Percentiles rank a stretch among this genome's conserved stretches.
phyloP scores from a whole-genome alignment of 2,113 vertebrate species.

The Anolis carolinensis region DNA sequence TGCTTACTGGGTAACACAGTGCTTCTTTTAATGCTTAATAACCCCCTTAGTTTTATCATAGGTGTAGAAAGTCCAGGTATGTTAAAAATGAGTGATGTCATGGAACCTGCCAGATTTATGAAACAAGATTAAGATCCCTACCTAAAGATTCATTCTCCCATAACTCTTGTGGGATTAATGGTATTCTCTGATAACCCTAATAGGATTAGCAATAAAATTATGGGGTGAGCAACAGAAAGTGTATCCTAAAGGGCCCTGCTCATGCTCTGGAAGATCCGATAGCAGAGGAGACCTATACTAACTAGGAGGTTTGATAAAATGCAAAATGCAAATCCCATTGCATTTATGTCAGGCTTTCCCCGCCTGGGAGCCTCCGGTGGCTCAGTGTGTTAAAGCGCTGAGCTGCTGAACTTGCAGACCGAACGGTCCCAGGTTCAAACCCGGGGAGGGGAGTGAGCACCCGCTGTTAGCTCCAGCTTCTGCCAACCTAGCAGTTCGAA shows the following conservation, averaged over 20 bases:
- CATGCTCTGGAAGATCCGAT: not conserved
- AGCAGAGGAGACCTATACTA: not conserved
- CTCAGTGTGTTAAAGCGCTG: too few relatives aligned
- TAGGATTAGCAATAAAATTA: not conserved
- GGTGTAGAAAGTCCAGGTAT: slow-evolving; percentile 17
- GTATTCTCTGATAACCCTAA: too few relatives aligned
- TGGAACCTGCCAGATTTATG: fast-evolving
- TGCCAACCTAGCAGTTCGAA: too few relatives aligned
- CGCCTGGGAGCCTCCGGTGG: too few relatives aligned
- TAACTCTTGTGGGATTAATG: too few relatives aligned
- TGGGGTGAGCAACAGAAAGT: not conserved
- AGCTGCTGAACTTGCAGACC: too few relatives aligned
- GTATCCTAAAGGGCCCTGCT: too few relatives aligned
- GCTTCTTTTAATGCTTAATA: not conserved
- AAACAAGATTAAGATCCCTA: not conserved
- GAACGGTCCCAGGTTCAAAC: too few relatives aligned
- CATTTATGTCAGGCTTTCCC: too few relatives aligned
- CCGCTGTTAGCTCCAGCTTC: too few relatives aligned
- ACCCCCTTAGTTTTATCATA: not conserved
- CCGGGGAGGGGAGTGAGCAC: too few relatives aligned
- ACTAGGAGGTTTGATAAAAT: not conserved
- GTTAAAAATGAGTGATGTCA: not conserved
- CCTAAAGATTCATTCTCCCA: not conserved
- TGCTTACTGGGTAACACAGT: fast-evolving
- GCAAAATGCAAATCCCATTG: too few relatives aligned